Percentiles rank a stretch among this genome's conserved stretches.
phyloP scores from a whole-genome alignment of 2,113 vertebrate genomes.

The Pimephales promelas region DNA sequence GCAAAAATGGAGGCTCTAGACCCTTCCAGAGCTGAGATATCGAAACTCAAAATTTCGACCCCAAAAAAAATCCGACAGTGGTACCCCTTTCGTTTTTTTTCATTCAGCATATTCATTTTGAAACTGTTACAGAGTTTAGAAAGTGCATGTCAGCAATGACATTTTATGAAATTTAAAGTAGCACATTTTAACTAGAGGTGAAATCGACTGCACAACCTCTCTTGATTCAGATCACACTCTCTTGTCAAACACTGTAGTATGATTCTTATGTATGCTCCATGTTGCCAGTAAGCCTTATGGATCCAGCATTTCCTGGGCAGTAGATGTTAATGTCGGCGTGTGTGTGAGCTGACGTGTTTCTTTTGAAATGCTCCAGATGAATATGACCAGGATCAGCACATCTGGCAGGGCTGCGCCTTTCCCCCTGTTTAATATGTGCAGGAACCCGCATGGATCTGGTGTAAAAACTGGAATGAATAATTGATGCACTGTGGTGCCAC shows the following conservation, averaged over 20 bases:
- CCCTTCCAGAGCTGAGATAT: no score
- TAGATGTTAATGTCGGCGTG: conserved; percentile 16
- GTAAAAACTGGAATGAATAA: conserved; percentile 76
- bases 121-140: not conserved
- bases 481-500: conserved; percentile 70
- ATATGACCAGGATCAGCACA: conserved; percentile 68
- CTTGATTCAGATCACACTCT: not conserved
- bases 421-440: conserved; percentile 73
- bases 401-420: conserved; percentile 66
- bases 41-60: no score
- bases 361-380: conserved; percentile 63
- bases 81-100: no score
- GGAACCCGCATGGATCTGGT: conserved; percentile 69
- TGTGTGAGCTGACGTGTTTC: conserved; percentile 46
- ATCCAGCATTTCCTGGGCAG: conserved; percentile 14
- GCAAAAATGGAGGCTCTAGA: no score
- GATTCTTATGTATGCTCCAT: not conserved
- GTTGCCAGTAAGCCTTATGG: conserved; percentile 39
- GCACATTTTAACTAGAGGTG: not conserved
- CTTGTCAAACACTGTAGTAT: not conserved
- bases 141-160: not conserved
- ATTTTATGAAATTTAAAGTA: no score
- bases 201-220: not conserved
- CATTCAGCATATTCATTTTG: not conserved
- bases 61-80: no score